These are phyloP conservation scores for Oncorhynchus tshawytscha DNA, from an alignment of 2,113 vertebrate species.

Conservation along the genomic window DNA sequence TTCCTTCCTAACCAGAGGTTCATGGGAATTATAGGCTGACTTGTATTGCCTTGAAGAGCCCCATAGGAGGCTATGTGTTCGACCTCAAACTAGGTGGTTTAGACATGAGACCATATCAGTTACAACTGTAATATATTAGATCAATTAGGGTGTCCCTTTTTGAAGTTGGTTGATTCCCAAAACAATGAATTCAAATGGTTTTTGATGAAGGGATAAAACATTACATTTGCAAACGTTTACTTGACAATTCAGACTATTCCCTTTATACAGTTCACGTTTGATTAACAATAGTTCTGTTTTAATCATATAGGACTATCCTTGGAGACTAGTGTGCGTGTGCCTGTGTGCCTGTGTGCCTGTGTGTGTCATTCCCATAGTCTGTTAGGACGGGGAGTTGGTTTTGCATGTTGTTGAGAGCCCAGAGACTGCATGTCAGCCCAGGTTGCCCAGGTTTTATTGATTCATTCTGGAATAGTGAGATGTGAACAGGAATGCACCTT, in stretches of 20 bases:
- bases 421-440: not conserved
- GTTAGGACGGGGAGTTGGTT: not conserved
- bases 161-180: too few species aligned
- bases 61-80: slow-evolving; percentile 8
- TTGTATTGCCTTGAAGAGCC: slow-evolving; percentile 32
- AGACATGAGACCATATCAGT: slow-evolving; percentile 40
- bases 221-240: too few species aligned
- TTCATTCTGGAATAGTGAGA: slow-evolving; percentile 16
- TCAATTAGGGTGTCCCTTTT: slow-evolving; percentile 8
- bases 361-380: too few species aligned
- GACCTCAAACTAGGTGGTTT: slow-evolving; percentile 25
- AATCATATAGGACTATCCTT: too few species aligned
- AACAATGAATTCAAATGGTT: too few species aligned
- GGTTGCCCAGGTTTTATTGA: slow-evolving; percentile 13
- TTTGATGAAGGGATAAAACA: too few species aligned
- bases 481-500: slow-evolving; percentile 40
- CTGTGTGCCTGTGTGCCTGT: not conserved
- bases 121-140: slow-evolving; percentile 24
- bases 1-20: too few species aligned
- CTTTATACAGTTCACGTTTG: too few species aligned
- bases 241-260: too few species aligned
- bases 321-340: too few species aligned
- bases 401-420: not conserved
- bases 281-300: too few species aligned
- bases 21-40: slow-evolving; percentile 46